phyloP scores from a whole-genome alignment of 2,113 vertebrate genomes.

The Scalopus aquaticus region DNA sequence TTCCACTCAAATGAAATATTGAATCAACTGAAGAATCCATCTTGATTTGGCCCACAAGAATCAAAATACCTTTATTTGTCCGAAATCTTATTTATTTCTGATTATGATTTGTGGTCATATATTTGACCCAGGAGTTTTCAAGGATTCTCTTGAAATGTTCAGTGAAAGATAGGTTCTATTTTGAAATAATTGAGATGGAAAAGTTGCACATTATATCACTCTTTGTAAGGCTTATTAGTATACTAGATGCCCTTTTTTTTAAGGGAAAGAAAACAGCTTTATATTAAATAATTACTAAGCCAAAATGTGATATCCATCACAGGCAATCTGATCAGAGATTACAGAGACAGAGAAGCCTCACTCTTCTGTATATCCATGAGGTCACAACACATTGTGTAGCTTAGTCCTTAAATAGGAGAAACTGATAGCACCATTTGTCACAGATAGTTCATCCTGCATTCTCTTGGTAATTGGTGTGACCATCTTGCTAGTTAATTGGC shows the following conservation, averaged over 20 bases:
- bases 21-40: neutral
- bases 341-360: too few relatives aligned
- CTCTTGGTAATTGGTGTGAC: too few relatives aligned
- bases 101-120: neutral
- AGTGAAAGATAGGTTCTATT: neutral
- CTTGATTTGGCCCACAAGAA: neutral
- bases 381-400: too few relatives aligned
- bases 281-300: too few relatives aligned
- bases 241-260: neutral
- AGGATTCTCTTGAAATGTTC: neutral
- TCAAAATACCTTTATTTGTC: neutral
- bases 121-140: slow-evolving; percentile 35
- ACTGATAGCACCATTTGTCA: too few relatives aligned
- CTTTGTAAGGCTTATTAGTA: neutral
- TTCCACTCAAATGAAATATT: neutral
- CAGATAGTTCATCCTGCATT: too few relatives aligned
- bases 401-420: too few relatives aligned
- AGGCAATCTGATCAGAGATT: too few relatives aligned
- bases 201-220: neutral
- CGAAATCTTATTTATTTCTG: neutral
- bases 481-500: too few relatives aligned
- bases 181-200: neutral
- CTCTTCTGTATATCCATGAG: too few relatives aligned
- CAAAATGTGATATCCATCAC: too few relatives aligned
- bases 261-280: too few relatives aligned